Evolutionary conservation across 2,113 vertebrate species (phyloP).

Genomic region (Gallinago jamesoni): DNA sequence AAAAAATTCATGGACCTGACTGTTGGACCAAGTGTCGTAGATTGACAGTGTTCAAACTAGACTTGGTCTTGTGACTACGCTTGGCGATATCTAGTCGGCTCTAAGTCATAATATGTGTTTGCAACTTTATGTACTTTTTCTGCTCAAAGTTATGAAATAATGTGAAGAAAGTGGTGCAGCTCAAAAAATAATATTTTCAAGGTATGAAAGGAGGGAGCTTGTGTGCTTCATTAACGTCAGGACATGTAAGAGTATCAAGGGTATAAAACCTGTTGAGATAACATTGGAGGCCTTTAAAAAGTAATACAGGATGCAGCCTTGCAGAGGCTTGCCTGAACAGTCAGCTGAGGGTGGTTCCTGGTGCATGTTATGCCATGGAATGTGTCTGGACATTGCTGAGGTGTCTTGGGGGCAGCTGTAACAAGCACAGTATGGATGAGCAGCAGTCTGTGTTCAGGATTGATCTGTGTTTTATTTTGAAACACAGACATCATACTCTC

Average conservation of each 20-base stretch:
- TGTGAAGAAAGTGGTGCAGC: neutral
- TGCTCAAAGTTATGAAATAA: neutral
- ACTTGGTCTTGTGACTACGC: neutral
- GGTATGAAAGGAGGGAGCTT: neutral
- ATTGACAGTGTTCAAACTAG: neutral
- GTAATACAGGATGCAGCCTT: fast-evolving
- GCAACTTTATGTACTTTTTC: neutral
- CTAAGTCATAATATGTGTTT: neutral
- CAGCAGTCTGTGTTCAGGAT: neutral
- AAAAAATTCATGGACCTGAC: neutral
- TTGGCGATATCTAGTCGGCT: neutral
- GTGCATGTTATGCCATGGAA: too few species aligned
- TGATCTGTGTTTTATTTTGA: neutral
- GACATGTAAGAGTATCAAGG: neutral
- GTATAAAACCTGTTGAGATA: neutral
- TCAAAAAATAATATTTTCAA: neutral
- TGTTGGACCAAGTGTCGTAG: neutral
- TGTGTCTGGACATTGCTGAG: neutral
- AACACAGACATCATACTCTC: neutral
- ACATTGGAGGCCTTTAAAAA: neutral
- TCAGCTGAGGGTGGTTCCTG: neutral
- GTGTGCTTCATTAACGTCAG: neutral
- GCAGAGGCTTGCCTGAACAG: neutral
- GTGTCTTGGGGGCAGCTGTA: neutral
- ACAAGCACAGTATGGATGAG: neutral